Evolutionary conservation across 2,113 vertebrate species (phyloP), one percentile per base, ranked within the genome.

Genomic region (Megaceryle torquata): DNA sequence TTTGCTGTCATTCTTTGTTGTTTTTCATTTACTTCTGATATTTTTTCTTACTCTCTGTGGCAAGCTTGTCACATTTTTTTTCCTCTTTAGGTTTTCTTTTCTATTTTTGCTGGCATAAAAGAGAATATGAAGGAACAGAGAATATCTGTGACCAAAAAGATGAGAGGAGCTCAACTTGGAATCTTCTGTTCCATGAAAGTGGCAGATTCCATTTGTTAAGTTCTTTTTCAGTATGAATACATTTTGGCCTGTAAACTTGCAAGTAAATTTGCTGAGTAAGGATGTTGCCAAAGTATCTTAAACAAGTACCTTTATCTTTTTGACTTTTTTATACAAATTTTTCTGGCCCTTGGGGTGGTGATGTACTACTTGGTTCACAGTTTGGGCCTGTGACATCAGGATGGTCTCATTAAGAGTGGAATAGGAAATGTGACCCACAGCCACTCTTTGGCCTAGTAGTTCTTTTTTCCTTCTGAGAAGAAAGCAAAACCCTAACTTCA

Each of bases 41-140:
- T 80, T 77, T 94, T 91, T 48, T 25, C 35, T 63, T 67, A 43
- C 9, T 68, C 16, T 64, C 9, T 84, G 11, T 86, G 43, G 19
- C 77, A 82, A 31, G 43, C 11, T 64, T 86, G 33, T 71, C 39
- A 33, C 14, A 4, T 15, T n/a, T 68, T 28, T 63, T 41, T 59
- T 31, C 15, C 61, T 82, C 41, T 51, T 78, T 44, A 63, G 33
- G 7, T 78, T 92, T 86, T 6, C 7, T 48, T 91, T 84, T 82
- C 14, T 88, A 19, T 64, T 88, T 88, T 91, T 93, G n/a, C 68
- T 86, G n/a, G 9, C 89, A 79, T 85, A 29, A 93, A 82, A 78
- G 35, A 65, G 41, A 67, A 68, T 78, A 20, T 35, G 63, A 94
- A 93, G 50, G 29, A 88, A 33, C 13, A 63, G 33, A 90, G 72